A percentile compares a stretch with the other conserved stretches of the same genome.
Evolutionary conservation across 2,888 invertebrate genomes (phyloP).

Genomic region (Disparrhopalites patrizii): DNA sequence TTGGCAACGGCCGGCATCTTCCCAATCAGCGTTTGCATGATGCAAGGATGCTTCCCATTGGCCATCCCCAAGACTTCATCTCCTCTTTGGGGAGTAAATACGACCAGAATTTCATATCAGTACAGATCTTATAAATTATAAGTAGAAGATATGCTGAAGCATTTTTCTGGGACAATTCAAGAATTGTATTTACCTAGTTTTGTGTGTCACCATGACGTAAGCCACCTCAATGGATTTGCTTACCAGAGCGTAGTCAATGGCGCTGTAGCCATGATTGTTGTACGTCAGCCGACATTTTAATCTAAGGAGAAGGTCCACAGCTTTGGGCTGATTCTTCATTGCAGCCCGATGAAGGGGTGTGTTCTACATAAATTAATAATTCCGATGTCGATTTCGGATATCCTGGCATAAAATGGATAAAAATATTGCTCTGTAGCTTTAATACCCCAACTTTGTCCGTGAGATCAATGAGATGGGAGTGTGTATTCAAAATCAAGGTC

Average conservation of each 20-base stretch:
- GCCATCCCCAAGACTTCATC: conserved; percentile 69
- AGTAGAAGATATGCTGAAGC: neutral
- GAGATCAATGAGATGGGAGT: conserved; percentile 77
- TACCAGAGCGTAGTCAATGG: conserved; percentile 81
- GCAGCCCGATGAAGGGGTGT: conserved; percentile 80
- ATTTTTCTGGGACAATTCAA: neutral
- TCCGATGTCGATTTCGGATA: neutral
- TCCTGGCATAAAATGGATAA: no score
- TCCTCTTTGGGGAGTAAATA: conserved; percentile 56
- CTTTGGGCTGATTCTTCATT: conserved; percentile 73
- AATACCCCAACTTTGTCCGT: conserved; percentile 77
- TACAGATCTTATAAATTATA: no score
- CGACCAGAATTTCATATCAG: neutral
- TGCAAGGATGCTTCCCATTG: conserved; percentile 73
- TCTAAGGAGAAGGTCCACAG: conserved; percentile 69
- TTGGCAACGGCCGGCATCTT: conserved; percentile 76
- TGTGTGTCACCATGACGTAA: neutral
- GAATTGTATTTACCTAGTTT: neutral
- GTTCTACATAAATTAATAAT: conserved; percentile 60
- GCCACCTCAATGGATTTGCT: conserved; percentile 80
- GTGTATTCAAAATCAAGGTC: conserved; percentile 72
- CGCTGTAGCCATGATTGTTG: conserved; percentile 72
- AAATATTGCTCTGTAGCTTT: conserved; percentile 62
- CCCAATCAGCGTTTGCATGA: conserved; percentile 72
- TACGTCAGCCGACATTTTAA: conserved; percentile 69